Evolutionary conservation across 2,888 invertebrate species (phyloP).

Genomic region (Polyommatus icarus): DNA sequence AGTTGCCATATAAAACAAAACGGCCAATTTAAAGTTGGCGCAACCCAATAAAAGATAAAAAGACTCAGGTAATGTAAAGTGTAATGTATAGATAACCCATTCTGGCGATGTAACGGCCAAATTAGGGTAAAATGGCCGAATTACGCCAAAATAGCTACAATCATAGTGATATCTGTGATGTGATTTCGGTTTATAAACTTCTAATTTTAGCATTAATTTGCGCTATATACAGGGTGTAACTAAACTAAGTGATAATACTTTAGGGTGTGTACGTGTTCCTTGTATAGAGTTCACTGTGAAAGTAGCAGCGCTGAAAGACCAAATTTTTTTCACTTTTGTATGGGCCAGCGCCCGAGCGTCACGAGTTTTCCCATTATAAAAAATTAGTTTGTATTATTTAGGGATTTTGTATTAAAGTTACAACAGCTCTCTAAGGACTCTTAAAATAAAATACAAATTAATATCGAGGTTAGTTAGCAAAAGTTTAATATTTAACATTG

Average conservation of each 20-base stretch:
- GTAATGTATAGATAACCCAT: slow-evolving; percentile 2
- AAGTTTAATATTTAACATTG: background rate
- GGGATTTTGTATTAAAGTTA: background rate
- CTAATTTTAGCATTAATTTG: background rate
- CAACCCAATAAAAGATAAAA: slow-evolving; percentile 24
- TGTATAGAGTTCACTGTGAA: no score
- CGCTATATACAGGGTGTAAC: background rate
- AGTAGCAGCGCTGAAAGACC: no score
- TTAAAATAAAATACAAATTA: background rate
- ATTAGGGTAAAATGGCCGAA: background rate
- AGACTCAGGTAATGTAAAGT: background rate
- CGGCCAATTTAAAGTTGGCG: slow-evolving; percentile 14
- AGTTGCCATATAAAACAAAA: slow-evolving; percentile 19
- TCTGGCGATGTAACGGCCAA: background rate
- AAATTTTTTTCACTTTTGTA: no score
- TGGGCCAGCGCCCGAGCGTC: no score
- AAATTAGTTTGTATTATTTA: background rate
- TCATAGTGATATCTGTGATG: background rate
- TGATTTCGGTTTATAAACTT: background rate
- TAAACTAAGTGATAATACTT: no score
- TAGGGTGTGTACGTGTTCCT: no score
- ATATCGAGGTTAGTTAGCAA: background rate
- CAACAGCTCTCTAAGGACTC: background rate
- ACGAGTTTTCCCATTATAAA: no score
- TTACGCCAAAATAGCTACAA: slow-evolving; percentile 6